These are phyloP conservation scores for Trochalopteron elliotii DNA, from an alignment of 2,113 vertebrate genomes.

Conservation along the genomic window DNA sequence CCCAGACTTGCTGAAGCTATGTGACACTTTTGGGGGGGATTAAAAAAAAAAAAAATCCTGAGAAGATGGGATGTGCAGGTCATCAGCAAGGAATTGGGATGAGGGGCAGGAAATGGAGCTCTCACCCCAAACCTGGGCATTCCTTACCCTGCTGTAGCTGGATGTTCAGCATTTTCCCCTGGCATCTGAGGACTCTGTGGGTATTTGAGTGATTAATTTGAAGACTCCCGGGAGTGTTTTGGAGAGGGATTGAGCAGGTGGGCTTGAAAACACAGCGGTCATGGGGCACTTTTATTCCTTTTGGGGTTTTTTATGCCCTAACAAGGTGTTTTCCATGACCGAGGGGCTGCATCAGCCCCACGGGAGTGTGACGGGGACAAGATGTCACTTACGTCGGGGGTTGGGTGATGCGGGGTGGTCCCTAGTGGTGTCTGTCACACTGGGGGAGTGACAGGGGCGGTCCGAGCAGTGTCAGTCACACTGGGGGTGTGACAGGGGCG, in stretches of 20 bases:
- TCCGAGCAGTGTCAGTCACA: neutral
- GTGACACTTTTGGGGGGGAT: neutral
- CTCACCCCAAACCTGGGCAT: neutral
- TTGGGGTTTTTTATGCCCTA: neutral
- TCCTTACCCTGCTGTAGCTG: neutral
- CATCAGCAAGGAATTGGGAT: neutral
- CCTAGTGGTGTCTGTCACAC: neutral
- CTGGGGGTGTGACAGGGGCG: too few relatives aligned
- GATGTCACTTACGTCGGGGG: accelerated
- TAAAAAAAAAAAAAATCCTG: neutral
- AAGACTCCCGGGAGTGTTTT: neutral
- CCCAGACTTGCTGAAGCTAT: neutral
- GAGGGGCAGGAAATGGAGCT: neutral
- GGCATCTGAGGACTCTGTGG: neutral
- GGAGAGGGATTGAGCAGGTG: neutral
- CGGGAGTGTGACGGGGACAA: neutral
- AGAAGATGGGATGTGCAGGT: neutral
- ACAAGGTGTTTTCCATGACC: neutral
- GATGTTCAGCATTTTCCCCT: neutral
- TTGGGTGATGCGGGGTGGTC: accelerated
- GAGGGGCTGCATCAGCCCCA: neutral
- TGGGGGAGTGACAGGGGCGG: neutral
- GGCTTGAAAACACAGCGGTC: accelerated
- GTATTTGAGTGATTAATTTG: neutral
- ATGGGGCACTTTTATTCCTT: accelerated